These are phyloP conservation scores for Synchiropus splendidus DNA, from an alignment of 2,113 vertebrate species.

Conservation along the genomic window DNA sequence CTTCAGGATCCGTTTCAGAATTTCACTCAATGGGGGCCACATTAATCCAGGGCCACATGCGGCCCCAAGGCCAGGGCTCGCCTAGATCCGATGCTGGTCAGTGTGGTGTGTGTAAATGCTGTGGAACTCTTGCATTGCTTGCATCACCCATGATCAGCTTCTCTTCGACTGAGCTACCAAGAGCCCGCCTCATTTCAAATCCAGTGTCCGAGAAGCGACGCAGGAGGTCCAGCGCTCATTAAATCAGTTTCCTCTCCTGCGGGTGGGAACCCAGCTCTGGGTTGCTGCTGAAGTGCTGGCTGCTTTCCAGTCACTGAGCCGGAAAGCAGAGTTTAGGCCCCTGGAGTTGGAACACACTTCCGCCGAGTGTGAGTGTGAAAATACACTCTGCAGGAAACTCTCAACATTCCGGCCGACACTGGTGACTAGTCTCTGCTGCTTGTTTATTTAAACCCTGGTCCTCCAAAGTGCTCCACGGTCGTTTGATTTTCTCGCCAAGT, in stretches of 20 bases:
- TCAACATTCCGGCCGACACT: constrained; percentile 9
- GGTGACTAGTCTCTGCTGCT: background rate
- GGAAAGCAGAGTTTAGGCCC: constrained; percentile 27
- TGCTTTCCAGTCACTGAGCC: constrained; percentile 31
- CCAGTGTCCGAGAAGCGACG: constrained; percentile 1
- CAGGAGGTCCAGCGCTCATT: constrained; percentile 28
- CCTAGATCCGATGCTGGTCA: too few relatives aligned
- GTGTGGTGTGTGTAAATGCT: too few relatives aligned
- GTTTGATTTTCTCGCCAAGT: too few relatives aligned
- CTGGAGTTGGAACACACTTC: constrained; percentile 20
- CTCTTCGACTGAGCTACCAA: too few relatives aligned
- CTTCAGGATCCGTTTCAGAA: too few relatives aligned
- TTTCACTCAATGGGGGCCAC: too few relatives aligned
- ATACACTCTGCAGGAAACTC: constrained; percentile 3
- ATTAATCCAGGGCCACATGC: too few relatives aligned
- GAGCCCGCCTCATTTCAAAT: constrained; percentile 11
- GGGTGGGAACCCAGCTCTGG: constrained; percentile 16
- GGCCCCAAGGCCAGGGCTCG: too few relatives aligned
- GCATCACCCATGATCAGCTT: too few relatives aligned
- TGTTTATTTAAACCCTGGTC: constrained; percentile 1
- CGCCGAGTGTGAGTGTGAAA: background rate
- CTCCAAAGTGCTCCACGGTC: background rate
- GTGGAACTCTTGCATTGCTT: too few relatives aligned
- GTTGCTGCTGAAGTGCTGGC: constrained; percentile 13
- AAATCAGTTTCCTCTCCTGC: constrained; percentile 29